Evolutionary conservation across 2,113 vertebrate species (phyloP), one percentile per base, ranked within the genome.

Genomic region (Donacobius atricapilla): DNA sequence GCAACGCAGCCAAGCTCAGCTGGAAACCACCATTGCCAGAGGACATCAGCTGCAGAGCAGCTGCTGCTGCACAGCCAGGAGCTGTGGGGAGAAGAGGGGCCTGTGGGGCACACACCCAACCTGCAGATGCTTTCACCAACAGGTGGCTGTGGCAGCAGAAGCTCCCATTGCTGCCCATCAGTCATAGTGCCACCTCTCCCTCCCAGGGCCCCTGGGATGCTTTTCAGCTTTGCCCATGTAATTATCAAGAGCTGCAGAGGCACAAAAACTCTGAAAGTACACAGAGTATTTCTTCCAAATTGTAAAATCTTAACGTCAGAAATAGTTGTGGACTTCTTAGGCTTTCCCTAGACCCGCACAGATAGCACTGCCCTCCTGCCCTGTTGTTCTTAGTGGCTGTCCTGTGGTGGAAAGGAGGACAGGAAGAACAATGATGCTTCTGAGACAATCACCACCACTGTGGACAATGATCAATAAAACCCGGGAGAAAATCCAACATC

Each of bases 51-150:
- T 73, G 39, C 72, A 82, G 63, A 79, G 39, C 37, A 72, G 60
- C 73, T 78, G 73, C 85, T 84, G 64, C 85, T 33, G 17, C 40
- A 44, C 66, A 63, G 45, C n/a, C 87, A 89, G 50, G 31, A 70
- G 65, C 56, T 35, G 4, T 10, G 27, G 60, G 48, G 37, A 76
- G 8, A 53, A 63, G 3, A 9, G 15, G 18, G 22, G 48, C 28
- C 87, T 40, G 19, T 13, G 4, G 13, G 20, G 28, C 25, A 42
- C 35, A 24, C 37, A 35, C 31, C 18, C 6, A 19, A 22, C 18
- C 45, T 78, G 50, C n/a, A 61, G 76, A 13, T 48, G 54, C 30
- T 39, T 54, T 40, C 78, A 31, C 10, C 47, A 35, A 35, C 57
- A 50, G 48, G 60, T 39, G 51, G 60, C 31, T 2, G 5, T 2